Evolutionary conservation across 2,113 vertebrate genomes (phyloP).

Genomic region (Ciconia boyciana): DNA sequence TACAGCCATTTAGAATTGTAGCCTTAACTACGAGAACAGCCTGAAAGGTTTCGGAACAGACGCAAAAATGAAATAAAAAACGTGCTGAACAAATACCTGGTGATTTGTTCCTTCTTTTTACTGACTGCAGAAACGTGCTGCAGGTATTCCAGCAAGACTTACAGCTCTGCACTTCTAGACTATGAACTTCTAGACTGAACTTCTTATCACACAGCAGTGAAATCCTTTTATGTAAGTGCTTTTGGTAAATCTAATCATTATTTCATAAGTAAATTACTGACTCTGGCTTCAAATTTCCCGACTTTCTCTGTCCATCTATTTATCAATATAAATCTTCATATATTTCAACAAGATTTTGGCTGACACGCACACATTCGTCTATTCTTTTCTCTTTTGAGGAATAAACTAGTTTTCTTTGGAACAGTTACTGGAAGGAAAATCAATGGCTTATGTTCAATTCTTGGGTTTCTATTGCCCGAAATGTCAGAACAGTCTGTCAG

Average conservation of each 20-base stretch:
- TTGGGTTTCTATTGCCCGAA: neutral
- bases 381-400: neutral
- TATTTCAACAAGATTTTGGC: neutral
- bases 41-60: neutral
- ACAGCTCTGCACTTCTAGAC: neutral
- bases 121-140: neutral
- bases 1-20: neutral
- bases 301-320: neutral
- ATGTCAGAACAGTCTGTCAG: neutral
- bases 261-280: neutral
- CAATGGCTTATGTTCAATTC: neutral
- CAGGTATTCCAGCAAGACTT: neutral
- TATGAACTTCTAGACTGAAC: neutral
- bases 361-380: neutral
- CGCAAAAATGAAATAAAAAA: neutral
- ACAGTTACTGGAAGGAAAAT: slow-evolving; percentile 1
- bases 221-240: neutral
- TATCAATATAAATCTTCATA: neutral
- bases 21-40: neutral
- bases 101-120: neutral
- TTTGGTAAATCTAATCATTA: neutral
- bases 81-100: neutral
- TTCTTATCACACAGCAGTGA: neutral
- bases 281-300: neutral
- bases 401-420: neutral